phyloP scores from a whole-genome alignment of 2,797 vertebrate genomes.

The Vultur gryphus region DNA sequence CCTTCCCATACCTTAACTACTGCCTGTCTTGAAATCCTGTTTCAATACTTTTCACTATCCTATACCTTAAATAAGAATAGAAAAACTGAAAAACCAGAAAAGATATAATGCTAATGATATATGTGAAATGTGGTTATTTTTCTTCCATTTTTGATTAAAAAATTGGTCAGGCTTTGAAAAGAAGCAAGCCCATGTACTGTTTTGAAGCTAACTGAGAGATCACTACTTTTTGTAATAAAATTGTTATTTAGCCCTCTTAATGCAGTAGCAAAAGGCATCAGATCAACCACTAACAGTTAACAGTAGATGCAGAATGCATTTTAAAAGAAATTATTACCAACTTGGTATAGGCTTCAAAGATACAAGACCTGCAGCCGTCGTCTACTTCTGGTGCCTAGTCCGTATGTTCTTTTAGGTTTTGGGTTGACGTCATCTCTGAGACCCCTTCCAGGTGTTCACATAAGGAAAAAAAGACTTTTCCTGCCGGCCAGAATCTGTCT shows the following conservation, averaged over 20 bases:
- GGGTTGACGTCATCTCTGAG: neutral
- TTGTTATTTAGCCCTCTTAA: neutral
- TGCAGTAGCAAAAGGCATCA: neutral
- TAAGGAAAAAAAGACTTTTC: neutral
- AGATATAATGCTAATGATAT: neutral
- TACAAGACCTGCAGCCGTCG: fast-evolving
- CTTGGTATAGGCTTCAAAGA: neutral
- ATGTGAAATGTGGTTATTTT: neutral
- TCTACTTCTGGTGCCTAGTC: neutral
- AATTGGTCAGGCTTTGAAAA: neutral
- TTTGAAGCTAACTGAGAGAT: neutral
- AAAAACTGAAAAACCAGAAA: neutral
- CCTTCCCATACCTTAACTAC: neutral
- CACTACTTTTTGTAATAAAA: neutral
- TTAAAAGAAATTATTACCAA: neutral
- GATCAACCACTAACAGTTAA: neutral
- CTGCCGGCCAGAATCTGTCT: neutral
- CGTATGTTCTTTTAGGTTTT: neutral
- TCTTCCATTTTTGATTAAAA: neutral
- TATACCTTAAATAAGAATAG: neutral
- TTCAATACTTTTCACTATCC: neutral
- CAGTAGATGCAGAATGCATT: neutral
- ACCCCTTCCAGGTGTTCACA: neutral
- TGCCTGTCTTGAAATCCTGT: neutral
- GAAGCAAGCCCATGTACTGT: neutral